These are phyloP conservation scores for Leptopterna dolabrata DNA, from an alignment of 2,888 invertebrate genomes.

Conservation along the genomic window DNA sequence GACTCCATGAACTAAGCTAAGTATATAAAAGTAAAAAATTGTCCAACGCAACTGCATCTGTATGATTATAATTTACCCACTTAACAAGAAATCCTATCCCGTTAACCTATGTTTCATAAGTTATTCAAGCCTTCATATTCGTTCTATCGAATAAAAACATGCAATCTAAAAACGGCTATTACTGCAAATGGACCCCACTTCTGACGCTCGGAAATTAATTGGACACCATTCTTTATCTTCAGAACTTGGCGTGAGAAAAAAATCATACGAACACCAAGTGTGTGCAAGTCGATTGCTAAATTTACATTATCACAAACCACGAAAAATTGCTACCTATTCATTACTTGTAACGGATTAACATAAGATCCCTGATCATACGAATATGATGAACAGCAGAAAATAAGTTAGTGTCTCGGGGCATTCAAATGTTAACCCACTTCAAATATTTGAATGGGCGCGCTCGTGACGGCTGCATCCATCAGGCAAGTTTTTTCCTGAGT, in stretches of 20 bases:
- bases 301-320: not conserved
- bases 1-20: no score
- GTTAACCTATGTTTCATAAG: no score
- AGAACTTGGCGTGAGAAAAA: not conserved
- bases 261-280: not conserved
- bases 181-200: no score
- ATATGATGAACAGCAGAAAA: not conserved
- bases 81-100: no score
- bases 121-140: no score
- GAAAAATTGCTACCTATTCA: not conserved
- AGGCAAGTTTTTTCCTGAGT: not conserved
- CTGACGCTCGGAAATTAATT: not conserved
- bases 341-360: not conserved
- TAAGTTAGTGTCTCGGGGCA: not conserved
- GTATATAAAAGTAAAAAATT: no score
- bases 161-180: no score
- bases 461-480: not conserved
- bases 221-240: not conserved
- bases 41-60: no score
- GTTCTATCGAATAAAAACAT: no score
- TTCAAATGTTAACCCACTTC: conserved; percentile 3
- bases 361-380: not conserved
- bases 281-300: not conserved
- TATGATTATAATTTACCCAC: no score
- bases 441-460: not conserved